Base-by-base conservation (phyloP, 2,113 vertebrate genomes). In the Murina feae region DNA sequence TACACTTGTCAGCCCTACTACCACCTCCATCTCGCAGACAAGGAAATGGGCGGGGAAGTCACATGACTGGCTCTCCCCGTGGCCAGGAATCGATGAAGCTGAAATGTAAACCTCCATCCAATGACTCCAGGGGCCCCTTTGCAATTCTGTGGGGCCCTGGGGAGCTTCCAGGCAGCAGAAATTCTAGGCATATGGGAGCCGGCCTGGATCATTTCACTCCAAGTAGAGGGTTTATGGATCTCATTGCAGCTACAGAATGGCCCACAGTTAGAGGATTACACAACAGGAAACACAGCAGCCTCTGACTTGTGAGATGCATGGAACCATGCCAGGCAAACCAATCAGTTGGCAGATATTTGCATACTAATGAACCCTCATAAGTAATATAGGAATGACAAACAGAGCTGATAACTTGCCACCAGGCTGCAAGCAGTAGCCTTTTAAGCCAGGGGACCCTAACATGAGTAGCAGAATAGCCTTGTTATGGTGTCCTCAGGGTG, bases 331-430 rank as follows among this genome's bases (percentile, higher is more conserved):
- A 89, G 81, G 93, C 51, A 78, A 96, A 93, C 88, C 97, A 96
- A 96, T 96, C 96, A 95, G 78, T 74, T 51, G 91, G 66, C 28
- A 58, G 5, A 0, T 0, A 87, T 98, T 96, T 96, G 93, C 95
- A 94, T 97, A 97, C 95, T 96, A 94, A 95, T 96, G 25, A 96
- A 9, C 49, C 32, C 63, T 95, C 86, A 92, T 96, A 78, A 97
- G 97, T 95, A 97, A 97, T 87, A 51, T 94, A 97, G 35, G n/a
- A 9, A 16, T 51, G 65, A 74, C 86, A 65, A 35, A 35, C 51
- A 9, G 91, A 25, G 71, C n/a, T 37, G 92, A 49, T 14, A 79
- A 82, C 37, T 18, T 6, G 68, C 75, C 86, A 47, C 51, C 7
- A 5, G 72, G 71, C 49, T 75, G 28, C 69, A 9, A 74, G 30